These are phyloP conservation scores for Tenthredo livida DNA, from an alignment of 2,888 invertebrate species.

Conservation along the genomic window DNA sequence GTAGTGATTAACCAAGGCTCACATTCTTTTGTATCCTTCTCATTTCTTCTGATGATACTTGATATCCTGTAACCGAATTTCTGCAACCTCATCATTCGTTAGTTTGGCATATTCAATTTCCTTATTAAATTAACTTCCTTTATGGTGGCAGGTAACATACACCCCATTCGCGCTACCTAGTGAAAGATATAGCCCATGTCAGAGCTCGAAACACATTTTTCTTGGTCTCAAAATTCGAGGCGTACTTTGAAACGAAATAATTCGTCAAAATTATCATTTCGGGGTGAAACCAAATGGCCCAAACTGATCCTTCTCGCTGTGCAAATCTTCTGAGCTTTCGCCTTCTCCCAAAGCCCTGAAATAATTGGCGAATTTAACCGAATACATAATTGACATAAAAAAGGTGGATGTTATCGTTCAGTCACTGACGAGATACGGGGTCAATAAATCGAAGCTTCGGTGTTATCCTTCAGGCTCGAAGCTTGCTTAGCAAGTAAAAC, in stretches of 20 bases:
- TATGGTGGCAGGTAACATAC: slow-evolving; percentile 33
- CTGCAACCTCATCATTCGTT: slow-evolving; percentile 62
- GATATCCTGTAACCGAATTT: slow-evolving; percentile 32
- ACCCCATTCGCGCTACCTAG: neutral
- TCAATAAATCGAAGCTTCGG: slow-evolving; percentile 36
- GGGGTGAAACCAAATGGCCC: neutral
- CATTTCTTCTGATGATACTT: no score
- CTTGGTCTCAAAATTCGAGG: neutral
- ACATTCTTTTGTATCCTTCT: no score
- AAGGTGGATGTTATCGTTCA: slow-evolving; percentile 36
- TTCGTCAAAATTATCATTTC: neutral
- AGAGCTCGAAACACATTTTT: neutral
- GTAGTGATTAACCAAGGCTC: no score
- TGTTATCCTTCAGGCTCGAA: slow-evolving; percentile 47
- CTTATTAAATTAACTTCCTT: slow-evolving; percentile 62
- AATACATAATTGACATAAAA: neutral
- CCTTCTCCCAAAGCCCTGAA: no score
- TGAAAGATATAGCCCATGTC: neutral
- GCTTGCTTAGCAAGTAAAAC: slow-evolving; percentile 27
- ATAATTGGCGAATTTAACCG: neutral
- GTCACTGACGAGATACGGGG: slow-evolving; percentile 7
- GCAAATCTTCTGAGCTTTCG: neutral
- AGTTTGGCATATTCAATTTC: slow-evolving; percentile 62
- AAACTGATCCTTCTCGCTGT: neutral
- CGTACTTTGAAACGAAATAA: neutral